Evolutionary conservation across 2,113 vertebrate genomes (phyloP), one percentile per base, ranked within the genome.

Genomic region (Alethe castanea): DNA sequence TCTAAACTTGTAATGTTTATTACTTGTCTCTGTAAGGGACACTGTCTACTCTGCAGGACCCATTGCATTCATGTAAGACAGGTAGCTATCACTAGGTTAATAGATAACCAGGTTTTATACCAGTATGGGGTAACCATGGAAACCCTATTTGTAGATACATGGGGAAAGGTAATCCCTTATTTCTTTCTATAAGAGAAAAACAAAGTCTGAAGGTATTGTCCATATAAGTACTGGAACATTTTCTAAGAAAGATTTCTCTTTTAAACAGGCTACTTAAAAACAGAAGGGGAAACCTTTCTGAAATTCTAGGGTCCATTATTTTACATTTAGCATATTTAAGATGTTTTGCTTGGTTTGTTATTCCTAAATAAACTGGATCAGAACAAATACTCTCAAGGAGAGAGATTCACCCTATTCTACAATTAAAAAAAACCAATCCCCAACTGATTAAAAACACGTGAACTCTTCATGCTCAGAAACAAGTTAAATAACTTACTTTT

Each of bases 71-170:
- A 36, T 31, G 40, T 76, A 88, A 80, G 72, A 64, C 66, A 56
- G n/a, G 82, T 71, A 86, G 57, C 79, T 76, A 52, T 86, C 79
- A 28, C 4, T 72, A 66, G 18, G 40, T 90, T 92, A 93, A 82
- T 86, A 72, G 66, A 57, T 67, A 90, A 90, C 35, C 12, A 82
- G 70, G 19, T 48, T 85, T 93, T 80, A 76, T 82, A 40, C 5
- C 62, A 48, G 33, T 60, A 36, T 42, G 60, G 31, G n/a, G n/a
- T n/a, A n/a, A n/a, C n/a, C n/a, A n/a, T n/a, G n/a, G 97, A 96
- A 97, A 97, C 96, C 88, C 92, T 95, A 95, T 96, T 95, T 97
- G 96, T 94, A 85, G 69, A 92, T 90, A 81, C 74, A 52, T 65
- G 60, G 59, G 72, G 64, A 96, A 95, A 95, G 79, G 86, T 76